Evolutionary conservation across 2,797 vertebrate species (phyloP).

Genomic region (Anguilla anguilla): DNA sequence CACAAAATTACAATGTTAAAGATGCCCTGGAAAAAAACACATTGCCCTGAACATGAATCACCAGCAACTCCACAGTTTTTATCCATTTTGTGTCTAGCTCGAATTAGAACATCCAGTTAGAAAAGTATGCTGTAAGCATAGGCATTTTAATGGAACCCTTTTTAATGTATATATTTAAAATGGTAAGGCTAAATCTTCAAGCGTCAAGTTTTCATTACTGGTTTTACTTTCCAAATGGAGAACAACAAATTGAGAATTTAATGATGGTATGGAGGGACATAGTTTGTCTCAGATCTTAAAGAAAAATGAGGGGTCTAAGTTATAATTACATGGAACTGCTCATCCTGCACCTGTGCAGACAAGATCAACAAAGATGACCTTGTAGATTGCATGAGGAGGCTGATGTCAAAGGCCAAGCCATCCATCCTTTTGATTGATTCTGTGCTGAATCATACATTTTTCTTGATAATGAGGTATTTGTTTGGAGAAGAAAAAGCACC

Average conservation of each 20-base stretch:
- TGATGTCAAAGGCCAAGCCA: constrained; percentile 46
- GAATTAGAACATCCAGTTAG: background rate
- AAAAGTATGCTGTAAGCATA: background rate
- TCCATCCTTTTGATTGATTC: constrained; percentile 35
- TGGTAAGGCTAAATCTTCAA: background rate
- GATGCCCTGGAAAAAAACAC: constrained; percentile 1
- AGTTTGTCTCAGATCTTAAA: background rate
- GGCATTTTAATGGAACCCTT: background rate
- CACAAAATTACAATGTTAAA: constrained; percentile 5
- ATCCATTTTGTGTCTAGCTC: background rate
- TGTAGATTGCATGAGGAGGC: constrained; percentile 36
- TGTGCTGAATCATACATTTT: constrained; percentile 39
- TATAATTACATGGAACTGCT: constrained; percentile 35
- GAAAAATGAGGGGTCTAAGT: constrained; percentile 23
- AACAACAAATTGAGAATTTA: background rate
- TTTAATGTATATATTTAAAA: background rate
- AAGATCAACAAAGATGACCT: constrained; percentile 33
- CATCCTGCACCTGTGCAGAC: constrained; percentile 39
- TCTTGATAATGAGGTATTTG: constrained; percentile 39
- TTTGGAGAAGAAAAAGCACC: constrained; percentile 12
- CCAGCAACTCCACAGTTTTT: background rate
- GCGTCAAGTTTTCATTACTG: background rate
- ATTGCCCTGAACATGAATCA: constrained; percentile 9
- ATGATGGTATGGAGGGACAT: background rate
- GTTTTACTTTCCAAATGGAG: background rate